Evolutionary conservation across 2,113 vertebrate genomes (phyloP), one percentile per base, ranked within the genome.

Genomic region (Rhea pennata): DNA sequence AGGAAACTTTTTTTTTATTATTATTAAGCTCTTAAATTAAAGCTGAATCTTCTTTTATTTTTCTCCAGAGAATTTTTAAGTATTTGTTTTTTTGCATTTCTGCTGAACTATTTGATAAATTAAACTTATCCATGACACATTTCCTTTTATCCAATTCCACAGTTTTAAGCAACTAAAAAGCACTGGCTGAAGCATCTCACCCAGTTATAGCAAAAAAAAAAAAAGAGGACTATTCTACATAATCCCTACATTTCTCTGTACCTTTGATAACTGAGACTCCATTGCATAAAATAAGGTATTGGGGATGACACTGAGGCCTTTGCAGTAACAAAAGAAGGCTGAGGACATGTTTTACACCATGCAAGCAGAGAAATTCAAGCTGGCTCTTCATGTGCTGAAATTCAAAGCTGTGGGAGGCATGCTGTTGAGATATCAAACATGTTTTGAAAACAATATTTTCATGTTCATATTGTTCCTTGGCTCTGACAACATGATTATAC

Each of bases 241-340:
- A 21, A 79, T 67, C 48, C 12, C 10, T 70, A 40, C 3, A 21
- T 90, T 81, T 70, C 9, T 9, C 6, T 58, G 50, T 71, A 7
- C 16, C 4, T 9, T 62, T 21, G 0, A 46, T 53, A 27, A 56
- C 2, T 0, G 3, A 74, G 21, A 17, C 5, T 46, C 12, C 85
- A 8, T 6, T 33, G 65, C 77, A 39, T 27, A 80, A 89, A 93
- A 54, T 39, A 39, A 75, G 12, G n/a, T 24, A 10, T 22, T 53
- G 29, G 33, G 58, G 36, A 56, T 46, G 4, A 33, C 20, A 36
- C 1, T 77, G 17, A 86, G 9, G 53, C 80, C 17, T 9, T 12
- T 77, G 15, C 6, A 70, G 8, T 51, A 80, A 62, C 1, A 42
- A 44, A 70, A 61, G 48, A 75, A 88, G 59, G 20, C 15, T 1